Conservation (phyloP, 2,888 invertebrate genomes). For the Stictocephala bisonia region DNA sequence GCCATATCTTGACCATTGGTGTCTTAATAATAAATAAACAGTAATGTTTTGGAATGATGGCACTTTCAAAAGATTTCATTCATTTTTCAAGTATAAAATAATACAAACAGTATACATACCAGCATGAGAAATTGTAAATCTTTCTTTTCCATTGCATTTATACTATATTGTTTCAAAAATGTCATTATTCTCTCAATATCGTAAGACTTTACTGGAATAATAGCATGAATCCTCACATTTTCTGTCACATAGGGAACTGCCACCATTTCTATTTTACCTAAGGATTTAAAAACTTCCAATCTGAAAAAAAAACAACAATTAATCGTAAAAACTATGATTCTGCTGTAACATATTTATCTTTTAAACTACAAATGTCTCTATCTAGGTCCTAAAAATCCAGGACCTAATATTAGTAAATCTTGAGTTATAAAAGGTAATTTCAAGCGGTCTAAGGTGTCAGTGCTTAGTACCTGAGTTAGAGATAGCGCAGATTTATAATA, state of each 20-base stretch:
- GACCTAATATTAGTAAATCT: too few relatives aligned
- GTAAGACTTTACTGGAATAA: constrained; percentile 75
- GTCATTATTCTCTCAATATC: constrained; percentile 70
- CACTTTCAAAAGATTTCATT: constrained; percentile 44
- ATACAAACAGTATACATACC: constrained; percentile 65
- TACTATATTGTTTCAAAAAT: constrained; percentile 80
- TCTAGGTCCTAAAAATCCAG: background rate
- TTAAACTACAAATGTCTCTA: background rate
- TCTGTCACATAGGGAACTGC: constrained; percentile 97
- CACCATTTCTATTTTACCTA: constrained; percentile 89
- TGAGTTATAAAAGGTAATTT: too few relatives aligned
- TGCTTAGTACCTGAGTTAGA: too few relatives aligned
- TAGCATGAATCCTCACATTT: constrained; percentile 81
- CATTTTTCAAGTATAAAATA: constrained; percentile 48
- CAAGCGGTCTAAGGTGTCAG: too few relatives aligned
- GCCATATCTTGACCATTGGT: too few relatives aligned
- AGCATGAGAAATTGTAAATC: constrained; percentile 78
- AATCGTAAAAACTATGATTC: background rate
- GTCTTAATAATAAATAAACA: too few relatives aligned
- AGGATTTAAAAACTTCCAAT: constrained; percentile 83
- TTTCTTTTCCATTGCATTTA: constrained; percentile 78
- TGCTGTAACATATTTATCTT: background rate
- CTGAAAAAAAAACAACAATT: constrained; percentile 63
- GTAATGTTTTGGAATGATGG: too few relatives aligned
- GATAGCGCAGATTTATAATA: too few relatives aligned